Evolutionary conservation across 2,113 vertebrate species (phyloP).

Genomic region (Brachyistius frenatus): DNA sequence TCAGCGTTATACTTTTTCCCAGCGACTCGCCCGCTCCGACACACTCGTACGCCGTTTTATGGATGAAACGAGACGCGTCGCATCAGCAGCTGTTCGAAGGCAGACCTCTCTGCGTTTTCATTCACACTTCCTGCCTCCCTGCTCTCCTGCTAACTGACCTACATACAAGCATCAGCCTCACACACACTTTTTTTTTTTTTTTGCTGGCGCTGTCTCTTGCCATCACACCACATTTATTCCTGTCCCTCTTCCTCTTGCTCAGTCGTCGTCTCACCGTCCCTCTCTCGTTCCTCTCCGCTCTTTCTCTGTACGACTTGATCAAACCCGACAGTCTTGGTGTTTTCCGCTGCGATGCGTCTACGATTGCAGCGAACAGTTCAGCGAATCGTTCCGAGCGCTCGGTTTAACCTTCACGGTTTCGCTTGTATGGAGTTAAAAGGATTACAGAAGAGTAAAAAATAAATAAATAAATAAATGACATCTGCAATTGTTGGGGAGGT

Average conservation of each 20-base stretch:
- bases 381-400: not conserved
- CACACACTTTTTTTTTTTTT: not conserved
- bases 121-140: conserved; percentile 16
- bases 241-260: not conserved
- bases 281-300: not conserved
- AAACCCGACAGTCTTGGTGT: conserved; percentile 32
- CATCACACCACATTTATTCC: conserved; percentile 1
- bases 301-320: conserved; percentile 3
- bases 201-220: not conserved
- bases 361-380: not conserved
- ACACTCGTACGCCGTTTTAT: too few species aligned
- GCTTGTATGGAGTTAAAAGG: conserved; percentile 1
- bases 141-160: conserved; percentile 39
- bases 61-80: conserved; percentile 14
- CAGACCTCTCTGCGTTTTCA: conserved; percentile 9
- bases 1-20: conserved; percentile 13
- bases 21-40: conserved; percentile 14
- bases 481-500: too few species aligned
- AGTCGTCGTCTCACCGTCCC: not conserved
- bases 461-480: too few species aligned
- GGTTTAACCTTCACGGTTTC: not conserved
- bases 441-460: too few species aligned
- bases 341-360: conserved; percentile 41
- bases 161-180: conserved; percentile 37
- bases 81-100: not conserved